Base-by-base conservation (phyloP, 2,888 invertebrate species). In the Stramonita haemastoma region DNA sequence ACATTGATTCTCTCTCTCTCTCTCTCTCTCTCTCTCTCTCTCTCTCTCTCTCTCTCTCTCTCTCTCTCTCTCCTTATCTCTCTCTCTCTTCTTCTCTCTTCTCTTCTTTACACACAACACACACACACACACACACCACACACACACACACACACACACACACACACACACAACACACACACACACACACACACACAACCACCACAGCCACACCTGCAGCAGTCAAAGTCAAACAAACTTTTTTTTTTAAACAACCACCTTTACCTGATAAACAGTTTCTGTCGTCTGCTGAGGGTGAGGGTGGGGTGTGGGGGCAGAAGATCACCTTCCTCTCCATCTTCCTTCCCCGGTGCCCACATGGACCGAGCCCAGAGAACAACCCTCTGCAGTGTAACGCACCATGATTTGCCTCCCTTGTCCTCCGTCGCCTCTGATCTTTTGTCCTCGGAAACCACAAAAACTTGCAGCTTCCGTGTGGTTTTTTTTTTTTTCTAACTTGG, bases 371-470 rank as follows among this genome's bases (percentile, higher is more conserved):
- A 87, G 86, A 22, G 60, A 86, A 32, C 66, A 22, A 0, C 86
- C 86, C 66, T 86, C 86, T 34, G 86, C 60, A 0, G 86, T 86
- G 66, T 86, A 86, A 2, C 86, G 86, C 34, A 86, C 86, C 86
- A 86, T 86, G 34, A 34, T 66, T 66, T 19, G 22, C 70, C 66
- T 34, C 86, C 86, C 83, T 83, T 46, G 11, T 46, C 22, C 46
- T 79, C 79, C 79, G 1, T 34, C 32, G 79, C 32, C 46, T 46
- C 8, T 46, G 46, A 46, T 46, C 46, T 46, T 46, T 46, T 8
- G 46, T 46, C 46, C 46, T 46, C 8, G 46, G 46, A 46, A 46
- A 46, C 46, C 46, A 46, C 46, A 46, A 46, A n/a, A 46, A 46
- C 46, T 46, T 46, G 46, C 46, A 46, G 46, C 46, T 46, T 46